Base-by-base conservation (phyloP, 2,888 invertebrate genomes). In the Abrostola tripartita region DNA sequence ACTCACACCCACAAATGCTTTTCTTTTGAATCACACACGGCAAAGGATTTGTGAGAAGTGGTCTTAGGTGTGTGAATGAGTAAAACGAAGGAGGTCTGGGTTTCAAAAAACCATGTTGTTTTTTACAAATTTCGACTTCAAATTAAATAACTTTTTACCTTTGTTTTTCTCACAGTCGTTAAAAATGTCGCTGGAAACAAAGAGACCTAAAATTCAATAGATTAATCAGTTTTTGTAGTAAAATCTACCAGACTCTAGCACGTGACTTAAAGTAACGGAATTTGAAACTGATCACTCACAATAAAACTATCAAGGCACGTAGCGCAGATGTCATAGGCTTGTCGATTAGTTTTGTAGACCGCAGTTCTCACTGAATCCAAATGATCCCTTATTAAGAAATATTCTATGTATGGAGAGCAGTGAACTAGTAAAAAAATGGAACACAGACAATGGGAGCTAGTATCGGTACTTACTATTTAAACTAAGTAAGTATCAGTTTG, bases 1-100 rank as follows among this genome's bases (percentile, higher is more conserved):
- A 92, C 69, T 92, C 91, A 92, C 66, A 65, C 60, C 14, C 37
- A 71, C 81, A 84, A 88, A 90, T 91, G 85, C 83, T 84, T 88
- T 85, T 82, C 85, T 84, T 88, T 88, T 91, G 91, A 91, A 85
- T 90, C 90, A 89, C 71, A 54, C 71, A 61, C 57, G 61, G 57
- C 10, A 50, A 54, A 68, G 73, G 65, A 70, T 69, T 71, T 63
- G 44, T 11, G 41, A 76, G 68, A 69, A 65, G 61, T 52, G 51
- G 55, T 51, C 44, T 73, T 65, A 59, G 54, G 61, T 61, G 55
- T 66, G 50, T 44, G 59, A 44, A 58, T 68, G 52, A 52, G 54
- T 66, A 57, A 59, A 71, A 65, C 60, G 71, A 67, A 72, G 47
- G 24, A 6, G 12, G 11, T 36, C 50, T 52, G 12, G 57, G 56